Evolutionary conservation across 2,888 invertebrate genomes (phyloP).

Genomic region (Heliconius hortense): DNA sequence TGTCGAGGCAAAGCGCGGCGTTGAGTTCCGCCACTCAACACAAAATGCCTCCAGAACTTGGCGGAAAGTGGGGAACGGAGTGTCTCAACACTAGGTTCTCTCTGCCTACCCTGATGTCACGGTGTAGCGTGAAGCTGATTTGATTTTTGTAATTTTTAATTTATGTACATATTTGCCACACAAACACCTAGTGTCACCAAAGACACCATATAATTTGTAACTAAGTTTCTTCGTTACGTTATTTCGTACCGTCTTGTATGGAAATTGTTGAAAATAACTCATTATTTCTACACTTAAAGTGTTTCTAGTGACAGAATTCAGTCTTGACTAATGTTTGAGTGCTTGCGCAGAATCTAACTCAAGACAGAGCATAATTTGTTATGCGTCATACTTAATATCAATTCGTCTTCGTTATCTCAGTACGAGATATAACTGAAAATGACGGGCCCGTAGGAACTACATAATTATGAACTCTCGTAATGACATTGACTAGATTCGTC

Average conservation of each 20-base stretch:
- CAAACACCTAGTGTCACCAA: not conserved
- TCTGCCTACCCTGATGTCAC: no score
- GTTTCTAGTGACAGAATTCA: slow-evolving; percentile 10
- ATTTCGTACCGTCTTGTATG: not conserved
- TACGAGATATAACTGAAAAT: slow-evolving; percentile 47
- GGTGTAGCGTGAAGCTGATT: no score
- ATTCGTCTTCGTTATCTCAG: slow-evolving; percentile 51
- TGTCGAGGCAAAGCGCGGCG: no score
- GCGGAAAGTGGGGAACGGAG: no score
- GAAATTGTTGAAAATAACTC: slow-evolving; percentile 5
- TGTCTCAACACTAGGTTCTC: no score
- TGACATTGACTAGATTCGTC: slow-evolving; percentile 24
- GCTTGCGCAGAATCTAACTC: slow-evolving; percentile 27
- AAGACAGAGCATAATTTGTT: slow-evolving; percentile 50
- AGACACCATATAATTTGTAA: not conserved
- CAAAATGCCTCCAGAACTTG: no score
- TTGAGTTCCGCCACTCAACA: no score
- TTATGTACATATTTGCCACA: not conserved
- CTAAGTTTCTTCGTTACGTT: not conserved
- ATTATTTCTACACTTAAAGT: slow-evolving; percentile 11
- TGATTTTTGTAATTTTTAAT: no score
- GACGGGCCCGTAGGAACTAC: slow-evolving; percentile 42
- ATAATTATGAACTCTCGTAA: slow-evolving; percentile 43
- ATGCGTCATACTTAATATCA: slow-evolving; percentile 53
- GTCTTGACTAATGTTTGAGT: slow-evolving; percentile 29